These are phyloP conservation scores for Dolichallabes microphthalmus DNA, from an alignment of 2,113 vertebrate genomes.

Conservation along the genomic window DNA sequence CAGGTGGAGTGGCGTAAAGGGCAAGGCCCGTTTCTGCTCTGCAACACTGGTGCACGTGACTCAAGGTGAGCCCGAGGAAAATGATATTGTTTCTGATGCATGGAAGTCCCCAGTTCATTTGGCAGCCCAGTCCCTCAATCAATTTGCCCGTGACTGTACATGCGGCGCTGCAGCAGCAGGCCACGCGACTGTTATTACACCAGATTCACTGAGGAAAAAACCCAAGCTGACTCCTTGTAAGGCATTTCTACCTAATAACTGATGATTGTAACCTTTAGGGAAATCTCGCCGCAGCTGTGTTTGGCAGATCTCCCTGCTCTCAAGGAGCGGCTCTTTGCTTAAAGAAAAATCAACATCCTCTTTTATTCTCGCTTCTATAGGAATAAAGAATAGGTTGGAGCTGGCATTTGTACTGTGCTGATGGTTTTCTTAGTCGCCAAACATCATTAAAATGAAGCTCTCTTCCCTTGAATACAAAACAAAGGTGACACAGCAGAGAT, in stretches of 20 bases:
- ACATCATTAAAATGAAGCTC: slow-evolving; percentile 52
- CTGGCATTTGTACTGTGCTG: slow-evolving; percentile 45
- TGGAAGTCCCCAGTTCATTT: slow-evolving; percentile 55
- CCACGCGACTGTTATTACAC: slow-evolving; percentile 55
- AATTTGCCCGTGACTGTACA: slow-evolving; percentile 55
- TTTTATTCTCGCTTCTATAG: slow-evolving; percentile 28
- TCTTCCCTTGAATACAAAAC: slow-evolving; percentile 47
- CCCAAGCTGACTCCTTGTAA: slow-evolving; percentile 57
- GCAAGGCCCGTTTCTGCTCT: slow-evolving; percentile 44
- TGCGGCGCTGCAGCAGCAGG: slow-evolving; percentile 20
- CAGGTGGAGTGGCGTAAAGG: slow-evolving; percentile 43
- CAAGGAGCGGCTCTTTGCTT: slow-evolving; percentile 78
- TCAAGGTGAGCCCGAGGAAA: slow-evolving; percentile 52
- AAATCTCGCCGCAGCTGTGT: slow-evolving; percentile 76
- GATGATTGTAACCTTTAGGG: slow-evolving; percentile 87
- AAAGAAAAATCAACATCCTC: slow-evolving; percentile 58
- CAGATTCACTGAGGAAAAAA: slow-evolving; percentile 50
- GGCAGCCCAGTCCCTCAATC: slow-evolving; percentile 57
- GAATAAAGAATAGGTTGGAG: slow-evolving; percentile 51
- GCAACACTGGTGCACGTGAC: slow-evolving; percentile 42
- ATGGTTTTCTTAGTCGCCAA: slow-evolving; percentile 40
- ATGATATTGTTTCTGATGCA: slow-evolving; percentile 55
- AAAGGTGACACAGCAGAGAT: slow-evolving; percentile 46
- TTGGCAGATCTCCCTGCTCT: slow-evolving; percentile 79
- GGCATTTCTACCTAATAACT: slow-evolving; percentile 81